Conservation (phyloP, 2,797 vertebrate genomes). For the Antennarius maculatus region DNA sequence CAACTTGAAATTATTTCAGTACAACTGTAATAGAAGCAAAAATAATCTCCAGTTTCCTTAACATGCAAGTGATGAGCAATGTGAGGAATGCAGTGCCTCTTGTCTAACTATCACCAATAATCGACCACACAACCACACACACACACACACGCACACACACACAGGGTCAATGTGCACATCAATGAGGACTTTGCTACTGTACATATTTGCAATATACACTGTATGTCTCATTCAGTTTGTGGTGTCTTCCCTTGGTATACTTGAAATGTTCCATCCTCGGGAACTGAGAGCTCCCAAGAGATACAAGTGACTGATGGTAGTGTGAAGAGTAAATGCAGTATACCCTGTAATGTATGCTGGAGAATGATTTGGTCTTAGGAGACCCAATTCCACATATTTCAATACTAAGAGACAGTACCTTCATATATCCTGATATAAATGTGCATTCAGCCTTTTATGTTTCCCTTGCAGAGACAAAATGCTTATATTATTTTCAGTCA, state of each 20-base stretch:
- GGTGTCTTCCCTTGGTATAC: slow-evolving; percentile 2
- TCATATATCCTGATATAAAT: slow-evolving; percentile 10
- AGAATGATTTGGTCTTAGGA: slow-evolving; percentile 31
- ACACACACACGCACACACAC: no score
- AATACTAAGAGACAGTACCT: background rate
- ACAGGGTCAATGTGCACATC: background rate
- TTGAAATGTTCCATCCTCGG: slow-evolving; percentile 2
- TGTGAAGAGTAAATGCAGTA: background rate
- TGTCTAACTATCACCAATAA: background rate
- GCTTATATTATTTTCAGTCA: background rate
- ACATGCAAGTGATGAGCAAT: slow-evolving; percentile 39
- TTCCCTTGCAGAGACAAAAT: slow-evolving; percentile 7
- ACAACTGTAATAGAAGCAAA: slow-evolving; percentile 13
- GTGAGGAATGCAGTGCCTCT: slow-evolving; percentile 17
- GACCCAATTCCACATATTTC: slow-evolving; percentile 13
- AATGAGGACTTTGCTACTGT: no score
- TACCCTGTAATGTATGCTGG: slow-evolving; percentile 6
- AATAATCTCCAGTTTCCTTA: slow-evolving; percentile 34
- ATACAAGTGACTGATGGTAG: slow-evolving; percentile 21
- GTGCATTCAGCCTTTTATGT: slow-evolving; percentile 51
- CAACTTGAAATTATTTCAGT: slow-evolving; percentile 34
- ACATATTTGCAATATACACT: background rate
- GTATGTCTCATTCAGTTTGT: background rate
- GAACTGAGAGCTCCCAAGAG: slow-evolving; percentile 13
- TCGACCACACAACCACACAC: no score